Percentiles rank a stretch among this genome's conserved stretches.
Conservation (phyloP, 2,797 vertebrate genomes). For the Halcyon badia region DNA sequence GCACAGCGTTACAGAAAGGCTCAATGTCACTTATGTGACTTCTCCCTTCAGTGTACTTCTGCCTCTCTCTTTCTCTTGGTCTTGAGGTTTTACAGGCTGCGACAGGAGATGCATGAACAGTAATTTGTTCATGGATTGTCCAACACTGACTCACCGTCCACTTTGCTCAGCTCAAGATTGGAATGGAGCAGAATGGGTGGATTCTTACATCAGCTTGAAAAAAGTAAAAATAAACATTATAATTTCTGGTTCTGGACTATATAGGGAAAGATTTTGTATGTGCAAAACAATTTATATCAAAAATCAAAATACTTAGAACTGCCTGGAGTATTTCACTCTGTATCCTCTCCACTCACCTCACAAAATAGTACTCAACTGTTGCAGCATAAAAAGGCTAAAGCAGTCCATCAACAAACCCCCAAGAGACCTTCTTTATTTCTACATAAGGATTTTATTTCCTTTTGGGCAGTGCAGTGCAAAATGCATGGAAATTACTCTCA, state of each 20-base stretch:
- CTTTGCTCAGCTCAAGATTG: not conserved
- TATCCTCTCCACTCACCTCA: not conserved
- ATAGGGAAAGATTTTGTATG: not conserved
- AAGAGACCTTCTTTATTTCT: not conserved
- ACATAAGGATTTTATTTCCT: not conserved
- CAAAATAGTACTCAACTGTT: not conserved
- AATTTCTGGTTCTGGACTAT: not conserved
- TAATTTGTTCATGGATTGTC: not conserved
- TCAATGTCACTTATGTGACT: not conserved
- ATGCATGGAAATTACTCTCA: not conserved
- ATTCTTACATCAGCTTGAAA: not conserved
- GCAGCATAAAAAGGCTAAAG: not conserved
- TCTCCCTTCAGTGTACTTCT: not conserved
- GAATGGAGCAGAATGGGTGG: not conserved
- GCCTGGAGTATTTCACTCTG: not conserved
- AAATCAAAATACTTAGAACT: not conserved
- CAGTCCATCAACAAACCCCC: not conserved
- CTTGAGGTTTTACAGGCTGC: not conserved
- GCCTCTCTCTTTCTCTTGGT: not conserved
- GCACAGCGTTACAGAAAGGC: not conserved
- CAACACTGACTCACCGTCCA: not conserved
- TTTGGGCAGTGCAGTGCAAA: not conserved
- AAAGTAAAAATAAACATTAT: not conserved
- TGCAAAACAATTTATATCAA: not conserved
- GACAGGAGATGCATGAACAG: not conserved